These are phyloP conservation scores for Bimastos eiseni DNA, from an alignment of 2,888 invertebrate species.

Conservation along the genomic window DNA sequence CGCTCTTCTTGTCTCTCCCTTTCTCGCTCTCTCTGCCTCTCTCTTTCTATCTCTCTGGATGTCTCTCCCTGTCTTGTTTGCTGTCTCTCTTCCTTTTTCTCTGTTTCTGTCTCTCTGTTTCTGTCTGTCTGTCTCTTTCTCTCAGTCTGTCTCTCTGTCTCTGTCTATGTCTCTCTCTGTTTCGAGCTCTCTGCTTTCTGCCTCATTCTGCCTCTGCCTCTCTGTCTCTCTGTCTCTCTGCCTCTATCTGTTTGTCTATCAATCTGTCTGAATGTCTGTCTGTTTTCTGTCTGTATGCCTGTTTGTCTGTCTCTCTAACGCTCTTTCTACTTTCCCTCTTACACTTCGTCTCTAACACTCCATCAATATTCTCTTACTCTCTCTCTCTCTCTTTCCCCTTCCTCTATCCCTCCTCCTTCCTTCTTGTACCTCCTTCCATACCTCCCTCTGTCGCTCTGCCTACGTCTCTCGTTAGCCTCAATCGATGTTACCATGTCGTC, in stretches of 20 bases:
- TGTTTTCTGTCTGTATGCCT: not conserved
- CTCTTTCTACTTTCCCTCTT: not conserved
- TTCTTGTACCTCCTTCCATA: not conserved
- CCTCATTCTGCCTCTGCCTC: not conserved
- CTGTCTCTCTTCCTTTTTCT: too few species aligned
- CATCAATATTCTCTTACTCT: not conserved
- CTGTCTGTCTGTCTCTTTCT: too few species aligned
- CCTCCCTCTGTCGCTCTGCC: not conserved
- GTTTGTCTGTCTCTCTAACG: not conserved
- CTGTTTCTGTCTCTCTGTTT: too few species aligned
- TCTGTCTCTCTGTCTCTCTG: not conserved
- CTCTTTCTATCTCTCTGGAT: too few species aligned
- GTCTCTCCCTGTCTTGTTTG: too few species aligned
- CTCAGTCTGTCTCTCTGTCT: too few species aligned
- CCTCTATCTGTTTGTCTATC: not conserved
- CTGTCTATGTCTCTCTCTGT: too few species aligned
- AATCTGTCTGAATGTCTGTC: slow-evolving; percentile 1
- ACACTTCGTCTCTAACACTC: not conserved
- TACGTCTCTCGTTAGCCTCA: not conserved
- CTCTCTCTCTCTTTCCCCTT: not conserved
- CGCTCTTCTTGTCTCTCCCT: too few species aligned
- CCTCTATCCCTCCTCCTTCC: not conserved
- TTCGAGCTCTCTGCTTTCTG: not conserved
- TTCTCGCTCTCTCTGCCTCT: too few species aligned
- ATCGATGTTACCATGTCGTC: not conserved